phyloP scores from a whole-genome alignment of 2,797 vertebrate species.

The Synanceia verrucosa region DNA sequence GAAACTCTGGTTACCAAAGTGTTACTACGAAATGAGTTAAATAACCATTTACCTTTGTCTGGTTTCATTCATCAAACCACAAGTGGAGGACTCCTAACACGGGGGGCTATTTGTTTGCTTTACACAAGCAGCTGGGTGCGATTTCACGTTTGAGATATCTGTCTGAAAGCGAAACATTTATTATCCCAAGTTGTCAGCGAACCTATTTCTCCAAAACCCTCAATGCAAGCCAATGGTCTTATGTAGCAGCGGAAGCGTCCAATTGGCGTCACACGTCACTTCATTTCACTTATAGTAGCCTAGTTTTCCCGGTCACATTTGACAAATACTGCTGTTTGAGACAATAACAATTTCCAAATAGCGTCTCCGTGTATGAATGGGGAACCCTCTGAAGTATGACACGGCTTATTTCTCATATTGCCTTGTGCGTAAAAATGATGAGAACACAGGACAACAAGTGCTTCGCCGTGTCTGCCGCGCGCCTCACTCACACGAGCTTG shows the following conservation, averaged over 20 bases:
- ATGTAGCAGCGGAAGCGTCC: slow-evolving; percentile 68
- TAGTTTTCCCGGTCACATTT: slow-evolving; percentile 67
- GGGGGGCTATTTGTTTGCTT: slow-evolving; percentile 97
- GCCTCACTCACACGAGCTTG: slow-evolving; percentile 31
- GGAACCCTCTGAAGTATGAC: slow-evolving; percentile 69
- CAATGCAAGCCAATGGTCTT: slow-evolving; percentile 67
- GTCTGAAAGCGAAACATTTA: slow-evolving; percentile 96
- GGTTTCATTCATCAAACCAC: slow-evolving; percentile 94
- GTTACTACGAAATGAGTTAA: slow-evolving; percentile 92
- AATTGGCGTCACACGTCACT: slow-evolving; percentile 76
- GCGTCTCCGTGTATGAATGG: slow-evolving; percentile 54
- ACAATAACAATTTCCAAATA: slow-evolving; percentile 77
- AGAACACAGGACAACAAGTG: slow-evolving; percentile 68
- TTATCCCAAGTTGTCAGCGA: slow-evolving; percentile 93
- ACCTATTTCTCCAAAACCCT: slow-evolving; percentile 85
- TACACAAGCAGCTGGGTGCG: slow-evolving; percentile 96
- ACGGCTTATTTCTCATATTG: slow-evolving; percentile 71
- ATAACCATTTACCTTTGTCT: slow-evolving; percentile 97
- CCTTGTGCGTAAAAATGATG: slow-evolving; percentile 58
- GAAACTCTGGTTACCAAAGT: slow-evolving; percentile 86
- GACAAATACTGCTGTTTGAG: slow-evolving; percentile 78
- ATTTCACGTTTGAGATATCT: slow-evolving; percentile 98
- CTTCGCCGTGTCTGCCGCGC: slow-evolving; percentile 33
- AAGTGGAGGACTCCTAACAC: slow-evolving; percentile 89
- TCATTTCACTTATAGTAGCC: slow-evolving; percentile 71